Evolutionary conservation across 92 coral and sea anemone species (phyloP), one percentile per base, ranked within the genome.

Genomic region (Zoanthus sansibaricus): DNA sequence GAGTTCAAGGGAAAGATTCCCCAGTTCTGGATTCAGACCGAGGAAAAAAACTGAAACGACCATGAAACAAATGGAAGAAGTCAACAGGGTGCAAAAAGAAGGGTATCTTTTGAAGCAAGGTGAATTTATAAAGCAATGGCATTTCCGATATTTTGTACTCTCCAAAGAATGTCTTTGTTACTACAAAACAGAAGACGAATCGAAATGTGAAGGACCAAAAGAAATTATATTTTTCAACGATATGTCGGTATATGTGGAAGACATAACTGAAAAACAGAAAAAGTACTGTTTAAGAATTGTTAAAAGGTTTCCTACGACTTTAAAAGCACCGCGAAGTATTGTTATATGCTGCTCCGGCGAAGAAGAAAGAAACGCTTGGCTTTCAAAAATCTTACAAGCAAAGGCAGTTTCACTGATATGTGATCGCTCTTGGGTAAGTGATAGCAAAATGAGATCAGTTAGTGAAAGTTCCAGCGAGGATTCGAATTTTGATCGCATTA

Each of bases 71-170:
- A 45, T 48, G 7, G 66, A 47, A 80, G 73, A 80, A 56, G 85
- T 66, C 46, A 80, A 58, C 59, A 45, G 73, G 58, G 75, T 80
- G 5, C 47, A 21, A 11, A 93, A 93, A 79, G 83, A 91, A 48
- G 98, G 98, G 3, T 95, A 95, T 85, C 90, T 95, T 11, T 87
- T 93, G 21, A 95, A 95, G 87, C 95, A 93, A 85, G 93, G 98
- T 61, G 98, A 95, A 9, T 86, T 93, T 47, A 77, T 95, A 44
- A 93, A 91, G 76, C 95, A 95, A 33, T 95, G 98, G 98, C 92
- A 95, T 66, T 87, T 91, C 13, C 82, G 98, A 61, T 95, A 95
- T 76, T 95, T 95, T 59, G 96, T 95, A 32, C 90, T 95, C 3
- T 93, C 89, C 32, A 95, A 91, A 89, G 98, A 95, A 82, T 95